Evolutionary conservation across 1,140 invertebrate genomes (phyloP), one percentile per base, ranked within the genome.

Genomic region (Nymphalis io): DNA sequence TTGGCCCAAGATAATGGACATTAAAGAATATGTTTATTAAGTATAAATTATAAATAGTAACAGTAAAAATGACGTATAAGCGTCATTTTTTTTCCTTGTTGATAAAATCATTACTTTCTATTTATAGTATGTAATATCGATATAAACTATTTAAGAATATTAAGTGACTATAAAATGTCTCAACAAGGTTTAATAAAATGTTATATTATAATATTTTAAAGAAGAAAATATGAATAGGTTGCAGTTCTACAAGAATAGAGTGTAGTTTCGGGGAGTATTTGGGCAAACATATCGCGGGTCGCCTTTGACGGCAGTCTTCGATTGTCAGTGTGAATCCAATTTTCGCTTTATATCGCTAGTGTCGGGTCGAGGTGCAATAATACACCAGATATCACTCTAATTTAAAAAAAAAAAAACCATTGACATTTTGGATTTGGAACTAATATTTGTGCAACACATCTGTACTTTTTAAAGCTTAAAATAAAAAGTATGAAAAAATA

Each of bases 311-410:
- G 88, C 78, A 81, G 80, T 81, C 80, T 86, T 78, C 85, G 83
- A 88, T 90, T 85, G 88, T 90, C 82, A 88, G 81, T 87, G 80
- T 85, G 87, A 90, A 90, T 87, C 82, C 84, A 88, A 90, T 90
- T 90, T 87, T 86, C 85, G 81, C 85, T 86, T 85, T 87, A 88
- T 85, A 88, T 86, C 83, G 80, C 74, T 78, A 80, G 82, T 82
- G 83, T 82, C 82, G 81, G 85, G 83, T 81, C 81, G 80, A 78
- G 77, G 70, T 74, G 68, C 68, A 74, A 78, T 79, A 79, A 79
- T 81, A 75, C 70, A 74, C 66, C 51, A 16, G 46, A 51, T 63
- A 63, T 63, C 51, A 63, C 53, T 63, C 60, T 23, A 20, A 27
- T 33, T 20, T 18, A 27, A 27, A 40, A 66, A 60, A 62, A 68